phyloP scores from a whole-genome alignment of 2,113 vertebrate genomes.

The Piaya cayana region DNA sequence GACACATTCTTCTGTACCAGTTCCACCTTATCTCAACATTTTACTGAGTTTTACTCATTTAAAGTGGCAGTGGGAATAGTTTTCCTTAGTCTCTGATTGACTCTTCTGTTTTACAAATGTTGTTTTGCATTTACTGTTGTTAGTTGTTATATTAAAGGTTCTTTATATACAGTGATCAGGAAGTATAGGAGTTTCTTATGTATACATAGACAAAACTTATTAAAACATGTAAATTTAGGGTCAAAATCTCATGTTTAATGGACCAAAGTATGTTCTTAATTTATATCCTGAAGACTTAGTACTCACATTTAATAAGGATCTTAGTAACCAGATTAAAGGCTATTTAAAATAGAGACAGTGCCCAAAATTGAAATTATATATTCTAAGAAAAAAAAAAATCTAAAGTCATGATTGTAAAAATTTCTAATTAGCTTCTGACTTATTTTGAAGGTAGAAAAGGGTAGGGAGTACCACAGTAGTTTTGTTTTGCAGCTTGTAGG shows the following conservation, averaged over 20 bases:
- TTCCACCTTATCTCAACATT: background rate
- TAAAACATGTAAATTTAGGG: background rate
- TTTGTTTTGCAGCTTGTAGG: background rate
- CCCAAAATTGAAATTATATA: background rate
- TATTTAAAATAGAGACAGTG: background rate
- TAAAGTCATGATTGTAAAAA: background rate
- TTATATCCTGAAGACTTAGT: background rate
- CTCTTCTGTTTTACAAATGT: background rate
- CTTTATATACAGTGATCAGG: background rate
- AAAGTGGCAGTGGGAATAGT: background rate
- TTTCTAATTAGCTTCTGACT: background rate
- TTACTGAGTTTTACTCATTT: background rate
- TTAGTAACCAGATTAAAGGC: background rate
- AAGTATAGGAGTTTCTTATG: background rate
- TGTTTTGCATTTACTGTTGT: background rate
- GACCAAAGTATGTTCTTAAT: background rate
- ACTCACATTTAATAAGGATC: too few species aligned
- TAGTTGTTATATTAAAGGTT: background rate
- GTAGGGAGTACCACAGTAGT: accelerated
- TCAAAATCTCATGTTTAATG: background rate
- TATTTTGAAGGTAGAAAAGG: background rate
- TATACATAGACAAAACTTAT: background rate
- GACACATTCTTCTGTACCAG: background rate
- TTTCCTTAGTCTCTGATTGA: background rate
- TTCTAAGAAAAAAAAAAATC: background rate